Percentiles rank a stretch among this genome's conserved stretches.
phyloP scores from a whole-genome alignment of 2,113 vertebrate species.

The Nesoenas mayeri region DNA sequence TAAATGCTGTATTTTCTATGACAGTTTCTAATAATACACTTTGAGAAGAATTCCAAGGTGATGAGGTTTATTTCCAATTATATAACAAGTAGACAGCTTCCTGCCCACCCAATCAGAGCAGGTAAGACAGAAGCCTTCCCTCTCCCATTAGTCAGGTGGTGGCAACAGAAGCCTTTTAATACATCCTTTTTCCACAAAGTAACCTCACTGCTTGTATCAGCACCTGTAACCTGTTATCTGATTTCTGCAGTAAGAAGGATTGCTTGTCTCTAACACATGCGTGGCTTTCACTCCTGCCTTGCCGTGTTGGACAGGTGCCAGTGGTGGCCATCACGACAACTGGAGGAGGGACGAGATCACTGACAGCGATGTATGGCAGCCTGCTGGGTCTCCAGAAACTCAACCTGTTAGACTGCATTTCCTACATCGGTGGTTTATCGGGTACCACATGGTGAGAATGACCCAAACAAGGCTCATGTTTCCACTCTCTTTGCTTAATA shows the following conservation, averaged over 20 bases:
- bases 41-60: slow-evolving; percentile 18
- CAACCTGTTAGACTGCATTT: slow-evolving; percentile 79
- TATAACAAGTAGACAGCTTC: neutral
- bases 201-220: neutral
- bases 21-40: neutral
- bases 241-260: neutral
- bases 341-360: slow-evolving; percentile 83
- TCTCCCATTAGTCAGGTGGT: neutral
- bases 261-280: neutral
- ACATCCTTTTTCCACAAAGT: neutral
- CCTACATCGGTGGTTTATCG: slow-evolving; percentile 85
- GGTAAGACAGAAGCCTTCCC: neutral
- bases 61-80: slow-evolving; percentile 22
- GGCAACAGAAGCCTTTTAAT: neutral
- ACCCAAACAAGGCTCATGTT: neutral
- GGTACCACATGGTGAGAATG: slow-evolving; percentile 88
- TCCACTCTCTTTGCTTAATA: neutral
- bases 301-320: slow-evolving; percentile 75
- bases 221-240: neutral
- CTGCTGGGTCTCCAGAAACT: slow-evolving; percentile 83
- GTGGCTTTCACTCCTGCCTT: neutral
- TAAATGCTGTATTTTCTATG: slow-evolving; percentile 18
- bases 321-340: slow-evolving; percentile 86
- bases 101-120: fast-evolving
- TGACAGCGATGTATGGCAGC: slow-evolving; percentile 81